These are phyloP conservation scores for Bathynomus jamesi DNA, from an alignment of 1,140 invertebrate species.

Conservation along the genomic window DNA sequence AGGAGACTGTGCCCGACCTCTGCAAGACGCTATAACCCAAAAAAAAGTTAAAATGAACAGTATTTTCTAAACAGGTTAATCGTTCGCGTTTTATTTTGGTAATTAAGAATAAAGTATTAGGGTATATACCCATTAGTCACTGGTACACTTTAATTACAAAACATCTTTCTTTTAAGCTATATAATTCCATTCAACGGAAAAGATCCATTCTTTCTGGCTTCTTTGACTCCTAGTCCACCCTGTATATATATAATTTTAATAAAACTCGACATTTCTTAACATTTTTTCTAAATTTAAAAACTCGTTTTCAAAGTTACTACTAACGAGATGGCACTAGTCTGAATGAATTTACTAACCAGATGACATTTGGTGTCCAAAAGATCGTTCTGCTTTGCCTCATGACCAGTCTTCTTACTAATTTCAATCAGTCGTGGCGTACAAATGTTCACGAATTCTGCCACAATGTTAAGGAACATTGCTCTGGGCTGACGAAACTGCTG, in stretches of 20 bases:
- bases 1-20: conserved; percentile 93
- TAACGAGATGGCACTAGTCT: too few species aligned
- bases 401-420: conserved; percentile 75
- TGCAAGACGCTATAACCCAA: conserved; percentile 63
- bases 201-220: neutral
- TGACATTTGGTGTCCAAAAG: conserved; percentile 92
- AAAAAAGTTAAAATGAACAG: neutral
- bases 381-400: conserved; percentile 79
- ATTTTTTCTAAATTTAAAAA: too few species aligned
- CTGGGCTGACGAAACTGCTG: conserved; percentile 85
- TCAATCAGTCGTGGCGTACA: conserved; percentile 71
- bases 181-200: neutral
- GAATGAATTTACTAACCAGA: conserved; percentile 60
- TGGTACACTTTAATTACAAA: too few species aligned
- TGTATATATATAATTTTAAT: neutral
- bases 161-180: neutral
- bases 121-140: too few species aligned
- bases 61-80: neutral
- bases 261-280: too few species aligned
- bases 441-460: conserved; percentile 82
- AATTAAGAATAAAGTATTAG: neutral
- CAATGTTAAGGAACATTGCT: conserved; percentile 80
- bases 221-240: neutral
- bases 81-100: neutral
- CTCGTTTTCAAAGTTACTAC: too few species aligned